Conservation (phyloP, 2,888 invertebrate genomes). For the Nowickia ferox region DNA sequence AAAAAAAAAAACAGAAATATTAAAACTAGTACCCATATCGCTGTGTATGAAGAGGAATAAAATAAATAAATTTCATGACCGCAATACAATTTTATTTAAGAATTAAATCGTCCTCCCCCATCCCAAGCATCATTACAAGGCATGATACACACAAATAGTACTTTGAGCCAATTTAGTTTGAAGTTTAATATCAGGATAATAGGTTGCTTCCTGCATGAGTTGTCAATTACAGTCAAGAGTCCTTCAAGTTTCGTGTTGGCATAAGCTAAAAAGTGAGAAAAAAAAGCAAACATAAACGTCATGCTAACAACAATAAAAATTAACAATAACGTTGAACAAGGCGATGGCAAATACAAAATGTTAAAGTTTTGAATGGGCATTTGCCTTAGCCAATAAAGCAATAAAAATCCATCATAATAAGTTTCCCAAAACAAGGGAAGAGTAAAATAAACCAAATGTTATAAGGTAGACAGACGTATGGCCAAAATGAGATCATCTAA, state of each 20-base stretch:
- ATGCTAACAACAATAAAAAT: slow-evolving; percentile 50
- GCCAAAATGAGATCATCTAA: too few species aligned
- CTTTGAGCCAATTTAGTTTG: slow-evolving; percentile 61
- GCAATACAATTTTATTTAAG: slow-evolving; percentile 12
- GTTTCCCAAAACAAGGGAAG: background rate
- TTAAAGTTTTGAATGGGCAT: slow-evolving; percentile 24
- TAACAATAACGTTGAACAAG: slow-evolving; percentile 15
- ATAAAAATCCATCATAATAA: slow-evolving; percentile 61
- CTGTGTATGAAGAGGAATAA: slow-evolving; percentile 39
- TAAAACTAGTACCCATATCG: background rate
- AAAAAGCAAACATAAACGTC: slow-evolving; percentile 54
- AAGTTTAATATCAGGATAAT: slow-evolving; percentile 80
- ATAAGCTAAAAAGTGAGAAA: slow-evolving; percentile 18
- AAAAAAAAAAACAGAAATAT: background rate
- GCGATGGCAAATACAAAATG: slow-evolving; percentile 24
- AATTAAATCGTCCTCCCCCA: background rate
- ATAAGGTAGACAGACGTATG: background rate
- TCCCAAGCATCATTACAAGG: slow-evolving; percentile 16
- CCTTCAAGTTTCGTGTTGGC: slow-evolving; percentile 49
- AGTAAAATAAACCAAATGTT: background rate
- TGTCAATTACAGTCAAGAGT: slow-evolving; percentile 76
- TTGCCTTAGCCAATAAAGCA: slow-evolving; percentile 44
- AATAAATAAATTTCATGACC: slow-evolving; percentile 75
- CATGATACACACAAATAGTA: slow-evolving; percentile 71
- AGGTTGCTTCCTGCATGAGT: slow-evolving; percentile 82